These are phyloP conservation scores for Leptestheria dahalacensis DNA, from an alignment of 1,140 invertebrate species.

Conservation along the genomic window DNA sequence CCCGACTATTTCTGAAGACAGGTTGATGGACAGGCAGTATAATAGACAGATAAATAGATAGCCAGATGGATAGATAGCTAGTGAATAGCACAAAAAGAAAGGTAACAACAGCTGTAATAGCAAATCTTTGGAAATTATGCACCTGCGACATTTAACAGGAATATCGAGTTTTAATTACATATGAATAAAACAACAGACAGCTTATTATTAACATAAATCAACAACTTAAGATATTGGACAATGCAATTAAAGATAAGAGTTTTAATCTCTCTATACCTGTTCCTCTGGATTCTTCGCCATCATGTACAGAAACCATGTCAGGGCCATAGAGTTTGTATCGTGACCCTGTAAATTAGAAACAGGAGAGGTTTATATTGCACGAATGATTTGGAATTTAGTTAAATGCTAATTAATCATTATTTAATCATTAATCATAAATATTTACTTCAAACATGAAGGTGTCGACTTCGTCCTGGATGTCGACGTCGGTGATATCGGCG, in stretches of 20 bases:
- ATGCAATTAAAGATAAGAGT: no score
- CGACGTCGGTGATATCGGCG: constrained; percentile 41
- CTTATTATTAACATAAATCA: neutral
- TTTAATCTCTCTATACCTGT: constrained; percentile 25
- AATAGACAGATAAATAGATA: no score
- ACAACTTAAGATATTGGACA: no score
- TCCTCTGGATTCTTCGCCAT: constrained; percentile 65
- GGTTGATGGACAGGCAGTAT: no score
- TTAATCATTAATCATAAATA: neutral
- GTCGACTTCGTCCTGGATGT: constrained; percentile 50
- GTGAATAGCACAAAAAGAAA: no score
- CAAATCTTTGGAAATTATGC: no score
- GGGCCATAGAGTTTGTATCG: constrained; percentile 78
- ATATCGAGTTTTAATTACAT: no score
- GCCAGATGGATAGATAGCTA: no score
- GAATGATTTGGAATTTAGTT: neutral
- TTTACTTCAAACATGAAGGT: constrained; percentile 59
- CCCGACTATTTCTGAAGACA: no score
- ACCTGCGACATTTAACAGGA: no score
- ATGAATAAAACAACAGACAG: neutral
- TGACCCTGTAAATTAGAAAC: constrained; percentile 45
- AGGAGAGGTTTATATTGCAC: neutral
- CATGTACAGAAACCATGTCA: constrained; percentile 66
- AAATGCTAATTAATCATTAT: neutral
- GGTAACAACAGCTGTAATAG: no score